Conservation (phyloP, 37 sponge, comb jelly and placozoan genomes). For the Chondrosia reniformis region DNA sequence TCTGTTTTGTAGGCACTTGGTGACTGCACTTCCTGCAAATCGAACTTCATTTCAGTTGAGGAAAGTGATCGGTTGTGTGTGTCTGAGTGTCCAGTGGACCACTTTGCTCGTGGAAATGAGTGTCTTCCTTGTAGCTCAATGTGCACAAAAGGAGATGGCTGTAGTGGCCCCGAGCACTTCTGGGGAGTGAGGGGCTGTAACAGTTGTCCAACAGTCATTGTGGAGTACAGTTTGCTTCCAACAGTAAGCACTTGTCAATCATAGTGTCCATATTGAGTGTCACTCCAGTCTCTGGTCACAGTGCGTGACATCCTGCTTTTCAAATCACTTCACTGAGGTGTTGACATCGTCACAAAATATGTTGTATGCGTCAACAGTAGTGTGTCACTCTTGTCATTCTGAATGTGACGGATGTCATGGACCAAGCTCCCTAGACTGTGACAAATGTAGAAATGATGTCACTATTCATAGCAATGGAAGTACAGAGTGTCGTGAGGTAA, state of each 20-base stretch:
- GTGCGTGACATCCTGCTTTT: too few species aligned
- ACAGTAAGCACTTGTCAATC: neutral
- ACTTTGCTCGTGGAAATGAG: neutral
- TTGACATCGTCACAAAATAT: too few species aligned
- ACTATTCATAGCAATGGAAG: too few species aligned
- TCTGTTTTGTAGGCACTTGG: neutral
- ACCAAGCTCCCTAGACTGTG: too few species aligned
- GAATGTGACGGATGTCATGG: too few species aligned
- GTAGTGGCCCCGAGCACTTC: conserved; percentile 60
- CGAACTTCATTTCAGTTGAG: neutral
- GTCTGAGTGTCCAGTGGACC: conserved; percentile 34
- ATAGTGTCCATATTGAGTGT: neutral
- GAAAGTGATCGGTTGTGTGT: conserved; percentile 25
- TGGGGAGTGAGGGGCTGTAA: conserved; percentile 47
- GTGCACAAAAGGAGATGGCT: conserved; percentile 44
- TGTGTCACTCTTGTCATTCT: too few species aligned
- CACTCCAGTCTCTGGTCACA: too few species aligned
- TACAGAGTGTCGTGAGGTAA: too few species aligned
- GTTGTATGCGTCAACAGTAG: too few species aligned
- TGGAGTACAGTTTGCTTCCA: neutral
- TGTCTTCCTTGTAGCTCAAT: conserved; percentile 44
- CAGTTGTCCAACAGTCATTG: conserved; percentile 30
- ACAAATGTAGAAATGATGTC: too few species aligned
- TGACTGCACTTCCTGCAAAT: conserved; percentile 25
- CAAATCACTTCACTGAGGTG: too few species aligned